Evolutionary conservation across 1,140 invertebrate genomes (phyloP), one percentile per base, ranked within the genome.

Genomic region (Cylas formicarius): DNA sequence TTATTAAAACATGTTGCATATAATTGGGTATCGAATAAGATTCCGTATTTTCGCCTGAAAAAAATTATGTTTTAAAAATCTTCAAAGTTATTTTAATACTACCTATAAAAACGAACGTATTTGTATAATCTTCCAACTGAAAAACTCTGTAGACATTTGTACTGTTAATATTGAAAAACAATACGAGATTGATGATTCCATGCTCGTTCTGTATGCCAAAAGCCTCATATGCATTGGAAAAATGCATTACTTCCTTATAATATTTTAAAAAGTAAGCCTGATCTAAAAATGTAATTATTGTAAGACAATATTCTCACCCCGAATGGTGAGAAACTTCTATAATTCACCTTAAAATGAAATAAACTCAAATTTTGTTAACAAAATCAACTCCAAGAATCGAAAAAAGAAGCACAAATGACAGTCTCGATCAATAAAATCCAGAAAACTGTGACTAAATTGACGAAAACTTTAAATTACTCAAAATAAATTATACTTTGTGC

Each of bases 261-360:
- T 60, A 40, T 32, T 58, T 44, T 17, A 64, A 43, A 26, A 48
- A 58, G 36, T 52, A 47, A n/a, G 54, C 54, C 48, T 57, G 56
- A 42, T 41, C 61, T 63, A 31, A 14, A 55, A 51, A 41, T 39
- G 20, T 42, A 44, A 24, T 11, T 40, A n/a, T 38, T 7, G 35
- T 18, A 34, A 24, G 19, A 29, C 45, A 46, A 46, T 13, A 38
- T 27, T 14, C 36, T 22, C 16, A 43, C 23, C 4, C 6, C 6
- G 1, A 9, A n/a, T 28, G 7, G 37, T 40, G 14, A 4, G n/a
- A 14, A 5, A 26, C 11, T 1, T 35, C 31, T 21, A 26, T 17
- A 24, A 35, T 4, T 9, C n/a, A 7, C 14, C 11, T 37, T 34
- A 5, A 5, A 4, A 34, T 9, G 5, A 34, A 10, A 34, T 34